Conservation (phyloP, 2,888 invertebrate genomes). For the Nephrocerus scutellatus region DNA sequence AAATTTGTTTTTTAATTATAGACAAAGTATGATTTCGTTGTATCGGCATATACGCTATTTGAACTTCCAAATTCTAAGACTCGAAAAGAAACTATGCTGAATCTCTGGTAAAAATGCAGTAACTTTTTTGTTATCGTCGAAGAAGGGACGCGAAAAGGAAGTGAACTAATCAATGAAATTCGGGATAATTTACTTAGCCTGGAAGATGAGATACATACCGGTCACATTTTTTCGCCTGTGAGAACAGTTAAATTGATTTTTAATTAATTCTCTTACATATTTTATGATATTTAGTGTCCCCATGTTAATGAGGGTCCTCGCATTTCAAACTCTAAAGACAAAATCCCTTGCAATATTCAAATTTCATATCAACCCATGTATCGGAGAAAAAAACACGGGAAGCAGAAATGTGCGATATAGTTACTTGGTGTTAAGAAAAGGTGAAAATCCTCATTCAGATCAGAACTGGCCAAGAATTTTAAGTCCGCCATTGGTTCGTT, state of each 20-base stretch:
- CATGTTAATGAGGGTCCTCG: conserved; percentile 75
- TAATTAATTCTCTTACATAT: conserved; percentile 3
- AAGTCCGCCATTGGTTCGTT: conserved; percentile 59
- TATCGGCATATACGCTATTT: conserved; percentile 72
- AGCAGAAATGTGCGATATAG: conserved; percentile 57
- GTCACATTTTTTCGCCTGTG: conserved; percentile 72
- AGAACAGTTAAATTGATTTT: conserved; percentile 27
- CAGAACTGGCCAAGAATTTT: conserved; percentile 73
- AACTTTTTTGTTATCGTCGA: conserved; percentile 78
- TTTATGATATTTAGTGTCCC: conserved; percentile 69
- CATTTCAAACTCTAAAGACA: conserved; percentile 46
- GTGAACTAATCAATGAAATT: conserved; percentile 73
- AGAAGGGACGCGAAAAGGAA: conserved; percentile 75
- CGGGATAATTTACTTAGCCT: conserved; percentile 66
- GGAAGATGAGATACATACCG: conserved; percentile 45
- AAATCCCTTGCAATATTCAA: conserved; percentile 73
- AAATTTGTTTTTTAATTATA: conserved; percentile 20
- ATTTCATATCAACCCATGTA: conserved; percentile 55
- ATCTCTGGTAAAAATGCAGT: conserved; percentile 80
- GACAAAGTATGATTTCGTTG: conserved; percentile 70
- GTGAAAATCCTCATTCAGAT: conserved; percentile 50
- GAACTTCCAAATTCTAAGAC: conserved; percentile 64
- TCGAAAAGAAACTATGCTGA: conserved; percentile 63
- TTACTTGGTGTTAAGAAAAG: conserved; percentile 77
- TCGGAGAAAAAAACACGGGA: conserved; percentile 48